Percentiles rank a stretch among this genome's conserved stretches.
These are phyloP conservation scores for Oncorhynchus kisutch DNA, from an alignment of 2,113 vertebrate genomes.

Conservation along the genomic window DNA sequence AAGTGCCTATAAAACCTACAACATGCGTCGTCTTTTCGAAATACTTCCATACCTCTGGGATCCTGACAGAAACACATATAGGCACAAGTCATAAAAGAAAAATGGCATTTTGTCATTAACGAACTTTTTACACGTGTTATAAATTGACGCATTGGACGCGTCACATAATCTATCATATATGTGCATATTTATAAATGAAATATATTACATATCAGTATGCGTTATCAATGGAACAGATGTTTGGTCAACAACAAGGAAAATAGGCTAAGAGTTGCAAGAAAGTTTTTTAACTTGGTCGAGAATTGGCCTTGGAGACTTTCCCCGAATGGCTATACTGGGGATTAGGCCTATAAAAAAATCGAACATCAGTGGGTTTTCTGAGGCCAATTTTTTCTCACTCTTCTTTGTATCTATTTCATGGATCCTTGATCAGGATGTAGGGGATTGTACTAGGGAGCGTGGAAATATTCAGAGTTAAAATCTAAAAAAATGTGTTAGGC, in stretches of 20 bases:
- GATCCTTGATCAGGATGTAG: constrained; percentile 73
- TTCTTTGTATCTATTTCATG: constrained; percentile 52
- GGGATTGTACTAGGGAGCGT: constrained; percentile 70
- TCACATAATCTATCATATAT: constrained; percentile 79
- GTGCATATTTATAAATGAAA: constrained; percentile 67
- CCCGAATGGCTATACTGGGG: constrained; percentile 42
- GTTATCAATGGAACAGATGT: constrained; percentile 81
- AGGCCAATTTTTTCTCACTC: constrained; percentile 55
- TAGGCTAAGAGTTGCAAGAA: constrained; percentile 60
- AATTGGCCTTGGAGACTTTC: constrained; percentile 52
- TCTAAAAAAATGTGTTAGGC: constrained; percentile 53
- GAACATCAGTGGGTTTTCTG: constrained; percentile 68
- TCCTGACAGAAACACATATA: constrained; percentile 90
- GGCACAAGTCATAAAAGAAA: constrained; percentile 89
- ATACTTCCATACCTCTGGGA: constrained; percentile 69
- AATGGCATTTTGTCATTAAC: constrained; percentile 83
- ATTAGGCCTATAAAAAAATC: constrained; percentile 56
- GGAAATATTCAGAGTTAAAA: constrained; percentile 62
- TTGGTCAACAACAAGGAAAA: constrained; percentile 75
- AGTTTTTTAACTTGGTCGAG: constrained; percentile 59
- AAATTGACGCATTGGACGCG: constrained; percentile 82
- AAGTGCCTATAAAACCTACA: constrained; percentile 93
- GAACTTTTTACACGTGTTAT: constrained; percentile 86
- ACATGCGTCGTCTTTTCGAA: constrained; percentile 88
- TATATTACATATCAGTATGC: constrained; percentile 83